Evolutionary conservation across 2,888 invertebrate species (phyloP), one percentile per base, ranked within the genome.

Genomic region (Acholoe squamosa): DNA sequence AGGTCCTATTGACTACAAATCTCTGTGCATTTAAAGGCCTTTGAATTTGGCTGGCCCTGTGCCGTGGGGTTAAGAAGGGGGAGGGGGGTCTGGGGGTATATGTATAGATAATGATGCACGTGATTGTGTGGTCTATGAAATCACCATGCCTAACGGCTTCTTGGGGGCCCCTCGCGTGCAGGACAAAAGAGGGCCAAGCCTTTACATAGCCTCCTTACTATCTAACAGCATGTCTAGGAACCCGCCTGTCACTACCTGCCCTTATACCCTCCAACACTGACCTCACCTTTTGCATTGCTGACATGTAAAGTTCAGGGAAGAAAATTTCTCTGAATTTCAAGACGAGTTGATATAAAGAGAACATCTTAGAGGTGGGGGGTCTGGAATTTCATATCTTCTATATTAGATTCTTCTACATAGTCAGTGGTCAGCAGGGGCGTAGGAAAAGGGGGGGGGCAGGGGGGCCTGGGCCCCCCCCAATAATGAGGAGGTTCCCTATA

Each of bases 101-200:
- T 71, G 25, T 71, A 71, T 28, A 71, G 71, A 71, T 14, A 71
- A 25, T 71, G 25, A 14, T 71, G 80, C 80, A 33, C 43, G 34
- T 43, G 16, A 19, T 80, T 80, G 80, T 80, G 43, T 80, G 80
- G 33, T 25, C 12, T 80, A 80, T 80, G 80, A 80, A 43, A 80
- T 33, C 71, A 80, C 34, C 80, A 43, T 80, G 80, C 80, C 80
- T 80, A 80, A 80, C 80, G 80, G 80, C 80, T 80, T 80, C 43
- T 12, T 7, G 34, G 80, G 33, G 34, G n/a, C 16, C 25, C 80
- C 80, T 80, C 80, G 80, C 34, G 80, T 80, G 80, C 80, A 25
- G 80, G 22, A 80, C 80, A 80, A 80, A 34, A n/a, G 80, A 43
- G 22, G 43, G 7, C 0, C n/a, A 10, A 5, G 80, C 5, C 5